These are phyloP conservation scores for Otolemur garnettii DNA, from an alignment of 2,113 vertebrate species.

Conservation along the genomic window DNA sequence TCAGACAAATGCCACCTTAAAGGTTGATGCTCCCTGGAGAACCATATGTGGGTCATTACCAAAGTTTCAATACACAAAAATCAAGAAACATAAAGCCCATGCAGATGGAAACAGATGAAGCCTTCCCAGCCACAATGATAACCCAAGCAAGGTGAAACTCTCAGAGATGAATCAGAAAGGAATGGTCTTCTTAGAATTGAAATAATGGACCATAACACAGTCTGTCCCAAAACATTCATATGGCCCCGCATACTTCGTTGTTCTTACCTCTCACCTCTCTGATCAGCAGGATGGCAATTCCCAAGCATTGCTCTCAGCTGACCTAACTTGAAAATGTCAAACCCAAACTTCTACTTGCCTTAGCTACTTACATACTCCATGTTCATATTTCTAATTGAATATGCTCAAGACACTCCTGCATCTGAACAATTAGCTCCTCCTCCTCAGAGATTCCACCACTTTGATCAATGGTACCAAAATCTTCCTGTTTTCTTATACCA, in stretches of 20 bases:
- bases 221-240: no score
- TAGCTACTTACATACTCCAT: background rate
- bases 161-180: no score
- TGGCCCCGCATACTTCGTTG: background rate
- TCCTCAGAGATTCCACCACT: background rate
- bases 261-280: background rate
- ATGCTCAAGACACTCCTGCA: background rate
- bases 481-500: background rate
- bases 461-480: background rate
- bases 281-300: background rate
- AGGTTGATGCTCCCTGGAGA: background rate
- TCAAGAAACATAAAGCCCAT: no score
- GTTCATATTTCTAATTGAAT: background rate
- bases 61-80: no score
- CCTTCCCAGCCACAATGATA: no score
- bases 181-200: no score
- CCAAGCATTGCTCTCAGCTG: background rate
- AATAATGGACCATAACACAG: no score
- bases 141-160: no score
- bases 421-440: background rate
- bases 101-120: no score
- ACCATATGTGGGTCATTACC: background rate
- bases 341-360: background rate
- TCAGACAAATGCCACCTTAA: background rate
- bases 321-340: background rate